These are phyloP conservation scores for Polymixis lichenea DNA, from an alignment of 2,888 invertebrate species.

Conservation along the genomic window DNA sequence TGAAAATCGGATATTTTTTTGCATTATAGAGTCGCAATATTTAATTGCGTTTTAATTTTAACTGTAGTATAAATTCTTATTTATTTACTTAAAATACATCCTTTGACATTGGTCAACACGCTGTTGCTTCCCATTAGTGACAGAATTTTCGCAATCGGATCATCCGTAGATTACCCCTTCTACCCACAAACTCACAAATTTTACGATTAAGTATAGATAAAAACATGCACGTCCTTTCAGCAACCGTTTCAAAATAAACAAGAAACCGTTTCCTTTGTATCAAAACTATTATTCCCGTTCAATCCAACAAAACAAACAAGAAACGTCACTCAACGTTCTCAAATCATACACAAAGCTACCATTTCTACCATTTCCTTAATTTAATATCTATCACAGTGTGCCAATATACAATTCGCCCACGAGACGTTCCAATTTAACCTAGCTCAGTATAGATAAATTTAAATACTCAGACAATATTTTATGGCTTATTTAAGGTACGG, in stretches of 20 bases:
- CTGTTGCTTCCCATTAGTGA: no score
- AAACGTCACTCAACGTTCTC: conserved; percentile 19
- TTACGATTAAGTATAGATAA: no score
- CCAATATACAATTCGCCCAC: conserved; percentile 50
- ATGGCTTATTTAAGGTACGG: conserved; percentile 89
- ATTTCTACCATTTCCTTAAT: conserved; percentile 42
- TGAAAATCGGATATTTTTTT: not conserved
- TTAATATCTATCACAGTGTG: conserved; percentile 33
- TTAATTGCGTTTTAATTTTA: not conserved
- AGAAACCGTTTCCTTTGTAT: not conserved
- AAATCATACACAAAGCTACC: conserved; percentile 24
- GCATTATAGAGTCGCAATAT: no score
- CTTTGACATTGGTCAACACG: no score
- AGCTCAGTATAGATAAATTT: conserved; percentile 84
- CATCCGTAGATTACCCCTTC: not conserved
- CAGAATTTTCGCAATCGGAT: not conserved
- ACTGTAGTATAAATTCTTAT: no score
- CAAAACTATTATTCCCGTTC: conserved; percentile 13
- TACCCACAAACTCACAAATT: not conserved
- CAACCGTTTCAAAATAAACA: not conserved
- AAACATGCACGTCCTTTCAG: no score
- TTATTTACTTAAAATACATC: no score
- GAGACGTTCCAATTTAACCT: conserved; percentile 74
- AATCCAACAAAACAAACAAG: conserved; percentile 30
- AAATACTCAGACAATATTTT: conserved; percentile 90